phyloP scores from a whole-genome alignment of 2,888 invertebrate genomes.

The Molanna angustata region DNA sequence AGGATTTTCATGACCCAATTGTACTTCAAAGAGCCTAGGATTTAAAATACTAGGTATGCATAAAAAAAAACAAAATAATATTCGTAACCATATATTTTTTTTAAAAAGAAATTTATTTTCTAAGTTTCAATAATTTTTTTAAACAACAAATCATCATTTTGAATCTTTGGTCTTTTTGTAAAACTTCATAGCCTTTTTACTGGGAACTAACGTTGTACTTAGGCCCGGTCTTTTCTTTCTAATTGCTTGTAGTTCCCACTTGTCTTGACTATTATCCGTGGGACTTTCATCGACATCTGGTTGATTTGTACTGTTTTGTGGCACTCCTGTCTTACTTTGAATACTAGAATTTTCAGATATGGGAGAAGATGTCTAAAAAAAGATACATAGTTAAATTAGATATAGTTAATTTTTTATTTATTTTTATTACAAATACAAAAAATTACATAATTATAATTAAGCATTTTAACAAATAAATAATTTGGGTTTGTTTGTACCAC shows the following conservation, averaged over 20 bases:
- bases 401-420: conserved; percentile 28
- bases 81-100: no score
- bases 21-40: no score
- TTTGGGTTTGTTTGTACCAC: background rate
- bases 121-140: no score
- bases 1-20: no score
- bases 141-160: conserved; percentile 5
- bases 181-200: conserved; percentile 81
- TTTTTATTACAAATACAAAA: no score
- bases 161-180: conserved; percentile 56
- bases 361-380: conserved; percentile 46
- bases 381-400: conserved; percentile 23
- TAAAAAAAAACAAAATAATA: no score
- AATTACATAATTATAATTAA: no score
- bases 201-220: conserved; percentile 71
- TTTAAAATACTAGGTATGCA: no score
- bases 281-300: conserved; percentile 39
- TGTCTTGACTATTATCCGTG: conserved; percentile 38
- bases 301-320: conserved; percentile 49
- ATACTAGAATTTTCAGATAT: conserved; percentile 48
- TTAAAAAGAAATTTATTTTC: no score
- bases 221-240: conserved; percentile 71
- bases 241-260: conserved; percentile 26
- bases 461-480: background rate
- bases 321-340: conserved; percentile 52